Conservation (phyloP, 2,797 vertebrate species). For the Rhadinocentrus ornatus region DNA sequence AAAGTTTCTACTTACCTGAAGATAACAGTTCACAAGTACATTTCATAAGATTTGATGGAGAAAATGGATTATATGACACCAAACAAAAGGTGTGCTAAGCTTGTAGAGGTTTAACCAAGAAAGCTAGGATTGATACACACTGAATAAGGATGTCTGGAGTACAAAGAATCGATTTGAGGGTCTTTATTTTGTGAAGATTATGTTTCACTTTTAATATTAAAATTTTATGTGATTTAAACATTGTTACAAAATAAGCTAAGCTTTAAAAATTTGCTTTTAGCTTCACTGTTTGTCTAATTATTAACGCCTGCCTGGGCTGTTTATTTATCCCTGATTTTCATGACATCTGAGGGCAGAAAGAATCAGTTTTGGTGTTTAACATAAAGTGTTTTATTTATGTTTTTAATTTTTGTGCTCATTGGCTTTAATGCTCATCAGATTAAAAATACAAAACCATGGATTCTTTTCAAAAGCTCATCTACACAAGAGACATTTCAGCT, state of each 20-base stretch:
- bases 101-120: background rate
- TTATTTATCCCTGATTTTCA: conserved; percentile 2
- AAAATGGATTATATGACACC: background rate
- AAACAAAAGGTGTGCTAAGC: background rate
- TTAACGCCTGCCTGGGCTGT: background rate
- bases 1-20: background rate
- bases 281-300: conserved; percentile 7
- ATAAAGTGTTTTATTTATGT: background rate
- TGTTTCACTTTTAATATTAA: background rate
- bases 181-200: background rate
- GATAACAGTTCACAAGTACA: background rate
- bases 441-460: conserved; percentile 9
- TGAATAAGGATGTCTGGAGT: too few species aligned
- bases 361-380: conserved; percentile 6
- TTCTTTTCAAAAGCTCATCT: background rate
- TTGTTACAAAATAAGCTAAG: background rate
- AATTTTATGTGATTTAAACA: background rate
- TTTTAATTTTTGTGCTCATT: background rate
- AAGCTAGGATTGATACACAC: background rate
- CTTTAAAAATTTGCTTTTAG: conserved; percentile 6
- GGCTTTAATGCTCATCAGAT: conserved; percentile 4
- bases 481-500: conserved; percentile 1
- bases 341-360: conserved; percentile 5
- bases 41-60: background rate
- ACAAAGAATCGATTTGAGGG: background rate